A percentile compares a stretch with the other conserved stretches of the same genome.
Evolutionary conservation across 2,113 vertebrate genomes (phyloP).

Genomic region (Monopterus albus): DNA sequence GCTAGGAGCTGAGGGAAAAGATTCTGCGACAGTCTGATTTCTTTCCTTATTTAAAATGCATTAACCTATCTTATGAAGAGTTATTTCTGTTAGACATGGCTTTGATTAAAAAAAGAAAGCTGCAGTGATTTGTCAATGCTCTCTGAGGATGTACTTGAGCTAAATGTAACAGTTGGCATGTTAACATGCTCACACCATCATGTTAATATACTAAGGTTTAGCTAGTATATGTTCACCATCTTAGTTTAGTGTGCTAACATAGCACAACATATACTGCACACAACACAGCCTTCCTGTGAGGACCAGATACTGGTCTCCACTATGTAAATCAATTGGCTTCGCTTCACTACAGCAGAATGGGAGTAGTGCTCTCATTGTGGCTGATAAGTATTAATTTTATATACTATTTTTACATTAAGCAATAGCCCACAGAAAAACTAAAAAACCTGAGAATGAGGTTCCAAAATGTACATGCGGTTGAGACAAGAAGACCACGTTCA

Average conservation of each 20-base stretch:
- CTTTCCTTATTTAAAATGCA: not conserved
- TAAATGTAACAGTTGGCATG: not conserved
- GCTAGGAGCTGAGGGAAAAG: not conserved
- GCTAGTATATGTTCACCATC: not conserved
- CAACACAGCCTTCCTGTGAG: no score
- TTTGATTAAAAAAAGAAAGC: not conserved
- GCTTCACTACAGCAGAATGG: not conserved
- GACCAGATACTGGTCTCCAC: no score
- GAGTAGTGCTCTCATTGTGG: conserved; percentile 14
- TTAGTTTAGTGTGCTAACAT: not conserved
- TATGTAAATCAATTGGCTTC: conserved; percentile 33
- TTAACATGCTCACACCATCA: not conserved
- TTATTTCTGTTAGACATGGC: not conserved
- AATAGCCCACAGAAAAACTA: conserved; percentile 24
- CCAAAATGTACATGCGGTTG: conserved; percentile 7
- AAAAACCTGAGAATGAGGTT: conserved; percentile 4
- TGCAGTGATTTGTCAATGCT: no score
- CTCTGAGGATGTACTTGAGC: no score
- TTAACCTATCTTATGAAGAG: not conserved
- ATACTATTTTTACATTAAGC: conserved; percentile 18
- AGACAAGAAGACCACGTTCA: not conserved
- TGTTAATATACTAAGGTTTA: not conserved
- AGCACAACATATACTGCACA: no score
- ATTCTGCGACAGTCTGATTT: no score
- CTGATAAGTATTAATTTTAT: conserved; percentile 19